A percentile compares a stretch with the other conserved stretches of the same genome.
phyloP scores from a whole-genome alignment of 2,113 vertebrate genomes.

The Onychostruthus taczanowskii region DNA sequence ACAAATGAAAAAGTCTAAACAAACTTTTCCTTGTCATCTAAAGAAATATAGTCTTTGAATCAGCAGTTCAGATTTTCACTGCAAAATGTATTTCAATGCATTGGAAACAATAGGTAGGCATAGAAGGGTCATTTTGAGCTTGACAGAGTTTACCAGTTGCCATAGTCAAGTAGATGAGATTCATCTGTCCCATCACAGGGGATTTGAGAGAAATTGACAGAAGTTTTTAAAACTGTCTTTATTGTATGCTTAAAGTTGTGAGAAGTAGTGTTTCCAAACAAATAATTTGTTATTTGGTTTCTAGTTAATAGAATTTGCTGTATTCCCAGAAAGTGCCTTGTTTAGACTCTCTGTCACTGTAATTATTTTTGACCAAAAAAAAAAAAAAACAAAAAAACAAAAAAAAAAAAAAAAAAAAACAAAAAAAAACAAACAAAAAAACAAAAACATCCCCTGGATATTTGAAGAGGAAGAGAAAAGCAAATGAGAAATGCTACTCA shows the following conservation, averaged over 20 bases:
- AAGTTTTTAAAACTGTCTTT: not conserved
- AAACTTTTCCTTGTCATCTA: not conserved
- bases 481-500: not conserved
- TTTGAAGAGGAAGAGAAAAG: not conserved
- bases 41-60: not conserved
- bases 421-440: not conserved
- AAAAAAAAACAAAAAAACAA: not conserved
- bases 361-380: not conserved
- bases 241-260: not conserved
- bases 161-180: not conserved
- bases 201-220: not conserved
- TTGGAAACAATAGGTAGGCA: not conserved
- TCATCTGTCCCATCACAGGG: not conserved
- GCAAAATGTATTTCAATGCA: not conserved
- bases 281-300: not conserved
- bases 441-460: no score
- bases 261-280: not conserved
- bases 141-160: not conserved
- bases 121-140: not conserved
- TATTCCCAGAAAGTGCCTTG: not conserved
- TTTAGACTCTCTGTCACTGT: not conserved
- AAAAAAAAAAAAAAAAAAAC: not conserved
- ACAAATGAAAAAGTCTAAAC: not conserved
- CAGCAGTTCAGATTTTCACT: not conserved
- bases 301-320: not conserved